A percentile compares a stretch with the other conserved stretches of the same genome.
These are phyloP conservation scores for Aeoliscus strigatus DNA, from an alignment of 2,797 vertebrate genomes.

Conservation along the genomic window DNA sequence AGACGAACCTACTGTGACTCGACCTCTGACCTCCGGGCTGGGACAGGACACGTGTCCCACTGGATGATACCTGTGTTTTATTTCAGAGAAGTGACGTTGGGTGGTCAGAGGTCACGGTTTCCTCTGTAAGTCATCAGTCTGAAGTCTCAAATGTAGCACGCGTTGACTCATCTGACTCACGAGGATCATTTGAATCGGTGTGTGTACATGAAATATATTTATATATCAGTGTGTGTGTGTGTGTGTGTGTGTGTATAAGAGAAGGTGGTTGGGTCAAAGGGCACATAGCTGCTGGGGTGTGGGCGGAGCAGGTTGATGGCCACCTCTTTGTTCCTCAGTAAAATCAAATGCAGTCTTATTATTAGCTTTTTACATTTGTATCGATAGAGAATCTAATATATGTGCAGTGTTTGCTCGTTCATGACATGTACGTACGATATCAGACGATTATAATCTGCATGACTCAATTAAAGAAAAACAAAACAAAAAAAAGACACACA, in stretches of 20 bases:
- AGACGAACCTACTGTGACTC: conserved; percentile 64
- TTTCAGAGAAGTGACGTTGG: conserved; percentile 12
- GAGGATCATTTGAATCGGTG: conserved; percentile 8
- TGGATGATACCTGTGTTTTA: conserved; percentile 15
- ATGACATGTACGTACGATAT: conserved; percentile 68
- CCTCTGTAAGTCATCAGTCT: conserved; percentile 14
- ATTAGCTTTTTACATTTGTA: conserved; percentile 77
- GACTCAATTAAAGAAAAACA: conserved; percentile 52
- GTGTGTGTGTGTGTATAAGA: conserved; percentile 26
- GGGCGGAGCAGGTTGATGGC: conserved; percentile 27
- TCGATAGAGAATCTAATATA: conserved; percentile 72
- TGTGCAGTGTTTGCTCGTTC: conserved; percentile 77
- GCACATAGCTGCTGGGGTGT: conserved; percentile 13
- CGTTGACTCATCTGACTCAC: conserved; percentile 19
- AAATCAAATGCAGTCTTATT: conserved; percentile 69
- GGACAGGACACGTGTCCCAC: conserved; percentile 14
- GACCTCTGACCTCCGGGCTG: conserved; percentile 17
- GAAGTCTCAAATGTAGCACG: conserved; percentile 7
- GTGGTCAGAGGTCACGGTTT: conserved; percentile 4
- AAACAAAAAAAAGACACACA: too few relatives aligned
- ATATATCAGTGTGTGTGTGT: too few relatives aligned
- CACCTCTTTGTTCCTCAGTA: conserved; percentile 49
- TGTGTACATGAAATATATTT: not conserved
- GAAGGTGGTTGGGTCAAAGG: conserved; percentile 5
- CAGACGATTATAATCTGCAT: conserved; percentile 74